Conservation (phyloP, 2,797 vertebrate genomes). For the Malacoctenus gilli region DNA sequence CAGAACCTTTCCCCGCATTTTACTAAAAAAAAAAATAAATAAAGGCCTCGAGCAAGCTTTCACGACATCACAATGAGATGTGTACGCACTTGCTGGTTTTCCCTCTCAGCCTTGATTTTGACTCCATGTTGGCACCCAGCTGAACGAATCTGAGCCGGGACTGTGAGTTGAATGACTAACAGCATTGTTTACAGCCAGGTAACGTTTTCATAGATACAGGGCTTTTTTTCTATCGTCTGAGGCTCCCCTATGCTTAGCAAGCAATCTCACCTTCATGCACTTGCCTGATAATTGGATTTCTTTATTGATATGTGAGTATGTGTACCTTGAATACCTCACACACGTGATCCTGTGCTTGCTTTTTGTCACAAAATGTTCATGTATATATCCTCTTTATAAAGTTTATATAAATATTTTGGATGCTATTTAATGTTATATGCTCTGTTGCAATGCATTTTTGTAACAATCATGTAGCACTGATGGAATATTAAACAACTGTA, state of each 20-base stretch:
- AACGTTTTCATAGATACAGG: constrained; percentile 43
- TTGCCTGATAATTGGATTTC: constrained; percentile 43
- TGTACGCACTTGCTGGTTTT: constrained; percentile 19
- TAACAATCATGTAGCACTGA: constrained; percentile 53
- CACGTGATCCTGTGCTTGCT: constrained; percentile 44
- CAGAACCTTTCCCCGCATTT: constrained; percentile 8
- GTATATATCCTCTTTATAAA: constrained; percentile 59
- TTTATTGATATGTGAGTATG: constrained; percentile 29
- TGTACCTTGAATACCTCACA: constrained; percentile 65
- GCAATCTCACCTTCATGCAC: constrained; percentile 42
- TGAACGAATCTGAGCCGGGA: constrained; percentile 21
- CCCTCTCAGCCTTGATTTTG: constrained; percentile 36
- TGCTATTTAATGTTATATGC: constrained; percentile 50
- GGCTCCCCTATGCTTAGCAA: constrained; percentile 27
- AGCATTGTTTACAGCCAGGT: constrained; percentile 44
- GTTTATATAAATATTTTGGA: constrained; percentile 55
- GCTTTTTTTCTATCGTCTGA: constrained; percentile 50
- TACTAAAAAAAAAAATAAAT: no score
- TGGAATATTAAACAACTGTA: constrained; percentile 56
- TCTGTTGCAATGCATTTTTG: constrained; percentile 67
- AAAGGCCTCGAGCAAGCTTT: no score
- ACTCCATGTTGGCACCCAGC: constrained; percentile 8
- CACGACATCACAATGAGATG: constrained; percentile 19
- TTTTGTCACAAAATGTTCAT: constrained; percentile 49
- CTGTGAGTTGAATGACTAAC: constrained; percentile 24